Conservation (phyloP, 2,888 invertebrate genomes). For the Heliconius sara region DNA sequence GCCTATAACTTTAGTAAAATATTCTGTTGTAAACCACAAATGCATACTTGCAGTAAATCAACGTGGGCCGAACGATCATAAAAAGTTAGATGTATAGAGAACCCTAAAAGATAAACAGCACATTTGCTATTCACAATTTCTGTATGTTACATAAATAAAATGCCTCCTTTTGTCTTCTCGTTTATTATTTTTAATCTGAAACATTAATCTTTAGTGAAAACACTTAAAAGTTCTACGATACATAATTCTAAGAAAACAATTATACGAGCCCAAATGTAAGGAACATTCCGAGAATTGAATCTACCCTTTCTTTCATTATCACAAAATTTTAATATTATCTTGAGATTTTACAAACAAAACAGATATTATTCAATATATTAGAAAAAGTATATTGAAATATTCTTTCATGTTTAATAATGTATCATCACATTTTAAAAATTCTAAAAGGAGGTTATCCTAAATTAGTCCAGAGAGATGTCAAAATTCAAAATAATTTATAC, state of each 20-base stretch:
- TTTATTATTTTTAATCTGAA: slow-evolving; percentile 62
- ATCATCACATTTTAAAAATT: slow-evolving; percentile 27
- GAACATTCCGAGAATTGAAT: slow-evolving; percentile 61
- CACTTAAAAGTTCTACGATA: slow-evolving; percentile 65
- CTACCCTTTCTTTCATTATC: background rate
- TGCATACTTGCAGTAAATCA: slow-evolving; percentile 69
- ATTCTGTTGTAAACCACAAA: slow-evolving; percentile 68
- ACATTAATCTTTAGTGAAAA: slow-evolving; percentile 78
- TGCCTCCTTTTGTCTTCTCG: slow-evolving; percentile 3
- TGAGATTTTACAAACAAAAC: background rate
- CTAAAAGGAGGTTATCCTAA: slow-evolving; percentile 63
- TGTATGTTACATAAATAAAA: background rate
- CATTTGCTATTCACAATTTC: background rate
- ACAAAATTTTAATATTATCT: background rate
- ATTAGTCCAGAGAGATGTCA: slow-evolving; percentile 59
- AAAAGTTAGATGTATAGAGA: slow-evolving; percentile 65
- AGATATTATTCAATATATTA: background rate
- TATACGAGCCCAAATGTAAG: background rate
- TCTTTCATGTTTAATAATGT: background rate
- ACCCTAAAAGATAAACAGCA: slow-evolving; percentile 56
- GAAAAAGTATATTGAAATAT: no score
- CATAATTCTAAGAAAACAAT: slow-evolving; percentile 21
- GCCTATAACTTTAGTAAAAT: slow-evolving; percentile 62
- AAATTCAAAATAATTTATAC: slow-evolving; percentile 46
- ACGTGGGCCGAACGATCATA: slow-evolving; percentile 53